Evolutionary conservation across 53 echinoderm and acorn worm genomes (phyloP), one percentile per base, ranked within the genome.

Genomic region (Luidia sarsii): DNA sequence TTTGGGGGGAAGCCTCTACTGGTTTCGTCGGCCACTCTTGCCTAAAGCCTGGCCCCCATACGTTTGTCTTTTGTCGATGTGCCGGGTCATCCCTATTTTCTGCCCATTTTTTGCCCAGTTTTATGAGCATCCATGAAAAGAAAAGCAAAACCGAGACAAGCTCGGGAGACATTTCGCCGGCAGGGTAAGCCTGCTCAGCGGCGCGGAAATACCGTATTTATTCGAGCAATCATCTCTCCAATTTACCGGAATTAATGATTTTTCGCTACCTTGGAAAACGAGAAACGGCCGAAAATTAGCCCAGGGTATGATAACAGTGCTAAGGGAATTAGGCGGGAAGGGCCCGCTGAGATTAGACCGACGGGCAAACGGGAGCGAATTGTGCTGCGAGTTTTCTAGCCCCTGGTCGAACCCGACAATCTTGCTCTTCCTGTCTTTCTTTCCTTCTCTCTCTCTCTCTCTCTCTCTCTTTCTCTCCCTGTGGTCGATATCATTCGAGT

Each of bases 241-340:
- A 77, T 61, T 77, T 77, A 77, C 60, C 61, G 77, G 77, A 77
- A 77, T 77, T 77, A 77, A 77, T 77, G 77, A 77, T 77, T 77
- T 61, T 41, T 77, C 46, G 77, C 77, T 61, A 77, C 62, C 77
- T 77, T 20, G 62, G 77, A 56, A 72, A 75, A 33, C 33, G 57
- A 43, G 48, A 77, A 61, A 61, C 77, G 31, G 61, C 61, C 61
- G 77, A 77, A 20, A 46, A 60, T 60, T 46, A 59, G 77, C 77
- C 77, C 29, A 36, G 35, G 77, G 77, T 77, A 77, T n/a, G 61
- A 61, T 60, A 77, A 77, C 77, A 77, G 77, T 45, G 77, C 61
- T 77, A 61, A 59, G 60, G 77, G 77, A 77, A 77, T 77, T 77
- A 77, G 49, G 77, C 62, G 28, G 60, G 30, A 18, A 8, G 1